Conservation (phyloP, 2,113 vertebrate genomes). For the Chaetops frenatus region DNA sequence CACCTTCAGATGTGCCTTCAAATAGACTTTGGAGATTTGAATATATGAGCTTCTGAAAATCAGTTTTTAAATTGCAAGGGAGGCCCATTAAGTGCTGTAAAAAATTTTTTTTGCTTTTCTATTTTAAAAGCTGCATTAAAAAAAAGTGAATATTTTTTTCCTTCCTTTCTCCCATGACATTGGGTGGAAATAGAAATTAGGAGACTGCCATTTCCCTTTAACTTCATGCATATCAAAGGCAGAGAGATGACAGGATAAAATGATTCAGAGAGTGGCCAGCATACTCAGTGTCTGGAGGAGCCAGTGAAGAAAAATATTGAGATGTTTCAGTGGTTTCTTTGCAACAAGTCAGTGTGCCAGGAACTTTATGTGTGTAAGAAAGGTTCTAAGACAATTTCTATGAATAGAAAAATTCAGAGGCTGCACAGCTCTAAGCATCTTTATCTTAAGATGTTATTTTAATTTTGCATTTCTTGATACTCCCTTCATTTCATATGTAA, state of each 20-base stretch:
- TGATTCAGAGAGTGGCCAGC: not conserved
- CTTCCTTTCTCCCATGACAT: conserved; percentile 55
- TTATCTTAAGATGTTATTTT: not conserved
- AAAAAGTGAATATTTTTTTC: not conserved
- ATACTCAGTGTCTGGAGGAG: not conserved
- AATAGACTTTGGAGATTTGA: conserved; percentile 75
- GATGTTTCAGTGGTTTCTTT: conserved; percentile 18
- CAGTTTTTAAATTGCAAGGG: conserved; percentile 71
- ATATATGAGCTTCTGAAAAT: conserved; percentile 73
- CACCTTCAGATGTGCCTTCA: conserved; percentile 77
- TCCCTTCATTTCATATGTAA: rapidly evolving
- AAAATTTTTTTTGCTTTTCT: conserved; percentile 47
- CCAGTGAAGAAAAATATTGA: conserved; percentile 46
- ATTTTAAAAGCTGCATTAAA: conserved; percentile 63
- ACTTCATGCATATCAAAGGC: conserved; percentile 71
- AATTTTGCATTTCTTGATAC: not conserved
- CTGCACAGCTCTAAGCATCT: not conserved
- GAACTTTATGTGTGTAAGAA: not conserved
- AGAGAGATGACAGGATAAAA: conserved; percentile 49
- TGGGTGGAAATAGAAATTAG: conserved; percentile 64
- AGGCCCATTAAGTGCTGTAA: conserved; percentile 75
- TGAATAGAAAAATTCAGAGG: not conserved
- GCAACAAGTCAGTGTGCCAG: not conserved
- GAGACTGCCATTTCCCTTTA: conserved; percentile 55
- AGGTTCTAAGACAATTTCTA: not conserved